Conservation (phyloP, 2,888 invertebrate species). For the Lycaena phlaeas region DNA sequence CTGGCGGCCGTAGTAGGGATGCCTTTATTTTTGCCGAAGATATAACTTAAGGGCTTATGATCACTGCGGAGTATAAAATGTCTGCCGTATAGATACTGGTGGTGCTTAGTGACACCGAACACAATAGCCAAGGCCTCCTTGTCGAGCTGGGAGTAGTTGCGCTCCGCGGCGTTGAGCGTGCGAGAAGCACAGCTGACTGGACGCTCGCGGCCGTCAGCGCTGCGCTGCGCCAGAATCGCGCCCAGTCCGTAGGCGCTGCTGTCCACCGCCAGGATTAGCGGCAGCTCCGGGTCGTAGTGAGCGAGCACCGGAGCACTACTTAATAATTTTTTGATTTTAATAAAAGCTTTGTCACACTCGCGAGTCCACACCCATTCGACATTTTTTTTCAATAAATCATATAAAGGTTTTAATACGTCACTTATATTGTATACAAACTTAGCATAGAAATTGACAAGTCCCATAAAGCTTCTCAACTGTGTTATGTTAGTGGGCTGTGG, state of each 20-base stretch:
- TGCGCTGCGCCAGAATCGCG: constrained; percentile 11
- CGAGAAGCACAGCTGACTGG: constrained; percentile 22
- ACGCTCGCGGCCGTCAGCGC: constrained; percentile 11
- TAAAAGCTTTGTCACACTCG: constrained; percentile 12
- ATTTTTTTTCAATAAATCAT: constrained; percentile 11
- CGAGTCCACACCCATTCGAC: constrained; percentile 6
- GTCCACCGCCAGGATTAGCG: constrained; percentile 12
- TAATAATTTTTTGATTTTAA: constrained; percentile 8
- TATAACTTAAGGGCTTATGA: constrained; percentile 37
- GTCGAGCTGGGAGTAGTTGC: constrained; percentile 23
- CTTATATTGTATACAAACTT: constrained; percentile 10
- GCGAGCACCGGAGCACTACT: constrained; percentile 10
- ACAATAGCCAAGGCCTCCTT: constrained; percentile 23
- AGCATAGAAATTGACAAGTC: constrained; percentile 12
- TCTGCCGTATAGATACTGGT: constrained; percentile 20
- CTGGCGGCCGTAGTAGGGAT: constrained; percentile 27
- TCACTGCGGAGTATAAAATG: constrained; percentile 30
- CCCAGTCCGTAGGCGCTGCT: constrained; percentile 11
- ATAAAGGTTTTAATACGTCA: constrained; percentile 9
- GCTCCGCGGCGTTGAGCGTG: constrained; percentile 20
- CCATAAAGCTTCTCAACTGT: constrained; percentile 14
- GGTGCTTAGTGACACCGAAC: constrained; percentile 18
- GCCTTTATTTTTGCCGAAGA: constrained; percentile 29
- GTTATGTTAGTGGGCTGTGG: constrained; percentile 13
- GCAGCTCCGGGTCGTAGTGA: constrained; percentile 13